These are phyloP conservation scores for Matsumurasca onukii DNA, from an alignment of 1,140 invertebrate genomes.

Conservation along the genomic window DNA sequence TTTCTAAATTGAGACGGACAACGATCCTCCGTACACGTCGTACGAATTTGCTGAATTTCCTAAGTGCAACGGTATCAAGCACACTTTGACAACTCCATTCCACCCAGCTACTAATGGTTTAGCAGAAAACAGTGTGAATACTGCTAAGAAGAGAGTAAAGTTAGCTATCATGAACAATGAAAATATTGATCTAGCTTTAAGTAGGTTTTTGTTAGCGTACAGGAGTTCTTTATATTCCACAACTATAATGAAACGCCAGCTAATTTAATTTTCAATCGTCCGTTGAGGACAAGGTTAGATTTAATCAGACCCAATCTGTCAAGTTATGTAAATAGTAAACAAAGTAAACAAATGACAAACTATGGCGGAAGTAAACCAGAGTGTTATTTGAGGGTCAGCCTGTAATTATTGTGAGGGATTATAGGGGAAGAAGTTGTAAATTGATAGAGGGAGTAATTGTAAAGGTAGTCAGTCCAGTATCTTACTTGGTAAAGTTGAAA, in stretches of 20 bases:
- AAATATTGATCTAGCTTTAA: not conserved
- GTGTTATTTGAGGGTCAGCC: not conserved
- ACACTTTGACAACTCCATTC: not conserved
- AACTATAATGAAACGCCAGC: slow-evolving; percentile 11
- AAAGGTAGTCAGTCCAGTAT: not conserved
- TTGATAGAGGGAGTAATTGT: not conserved
- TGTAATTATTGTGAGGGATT: not conserved
- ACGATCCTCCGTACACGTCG: not conserved
- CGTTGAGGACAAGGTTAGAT: not conserved
- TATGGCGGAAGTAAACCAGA: not conserved
- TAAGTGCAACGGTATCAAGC: not conserved
- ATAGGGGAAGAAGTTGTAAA: not conserved
- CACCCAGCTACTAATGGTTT: not conserved
- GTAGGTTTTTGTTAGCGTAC: not conserved
- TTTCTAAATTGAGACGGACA: not conserved
- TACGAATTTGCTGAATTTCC: slow-evolving; percentile 1
- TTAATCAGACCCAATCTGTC: not conserved
- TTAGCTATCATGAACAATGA: slow-evolving; percentile 1
- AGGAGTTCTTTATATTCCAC: not conserved
- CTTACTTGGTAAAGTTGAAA: not conserved
- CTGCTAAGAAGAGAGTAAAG: not conserved
- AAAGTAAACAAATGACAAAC: not conserved
- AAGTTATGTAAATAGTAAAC: not conserved
- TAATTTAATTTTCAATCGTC: not conserved
- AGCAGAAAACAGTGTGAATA: slow-evolving; percentile 1